phyloP scores from a whole-genome alignment of 1,140 invertebrate genomes.

The Drosophila nebulosa region DNA sequence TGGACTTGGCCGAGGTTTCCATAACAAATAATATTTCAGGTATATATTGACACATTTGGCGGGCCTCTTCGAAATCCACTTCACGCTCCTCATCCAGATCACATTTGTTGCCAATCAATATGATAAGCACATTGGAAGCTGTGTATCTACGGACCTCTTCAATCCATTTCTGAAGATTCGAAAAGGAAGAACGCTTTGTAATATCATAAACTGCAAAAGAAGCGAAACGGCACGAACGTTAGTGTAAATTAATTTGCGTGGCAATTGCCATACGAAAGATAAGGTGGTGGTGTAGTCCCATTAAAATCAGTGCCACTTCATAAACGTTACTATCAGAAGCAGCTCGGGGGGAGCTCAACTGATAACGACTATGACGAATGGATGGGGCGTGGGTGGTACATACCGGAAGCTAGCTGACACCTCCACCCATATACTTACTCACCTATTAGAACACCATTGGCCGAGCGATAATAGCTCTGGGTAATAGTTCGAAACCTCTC shows the following conservation, averaged over 20 bases:
- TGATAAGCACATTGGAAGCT: slow-evolving; percentile 92
- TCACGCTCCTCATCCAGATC: slow-evolving; percentile 91
- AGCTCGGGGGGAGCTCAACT: slow-evolving; percentile 10
- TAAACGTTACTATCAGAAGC: slow-evolving; percentile 41
- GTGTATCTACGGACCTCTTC: slow-evolving; percentile 96
- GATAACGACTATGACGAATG: slow-evolving; percentile 44
- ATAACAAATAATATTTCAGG: slow-evolving; percentile 91
- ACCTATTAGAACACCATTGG: slow-evolving; percentile 94
- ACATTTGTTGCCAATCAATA: slow-evolving; percentile 96
- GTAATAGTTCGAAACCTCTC: slow-evolving; percentile 96
- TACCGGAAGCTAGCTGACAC: no score
- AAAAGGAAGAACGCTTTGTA: slow-evolving; percentile 93
- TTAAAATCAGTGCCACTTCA: slow-evolving; percentile 53
- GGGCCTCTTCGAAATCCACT: slow-evolving; percentile 91
- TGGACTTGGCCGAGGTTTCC: slow-evolving; percentile 96
- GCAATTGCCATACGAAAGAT: slow-evolving; percentile 24
- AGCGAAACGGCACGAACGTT: background rate
- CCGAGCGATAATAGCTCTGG: slow-evolving; percentile 96
- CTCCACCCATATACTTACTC: background rate
- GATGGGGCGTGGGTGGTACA: slow-evolving; percentile 25
- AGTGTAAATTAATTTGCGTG: slow-evolving; percentile 9
- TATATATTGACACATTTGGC: slow-evolving; percentile 91
- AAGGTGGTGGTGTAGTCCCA: slow-evolving; percentile 9
- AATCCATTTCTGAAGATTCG: slow-evolving; percentile 94
- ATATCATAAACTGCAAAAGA: slow-evolving; percentile 92